Evolutionary conservation across 2,113 vertebrate genomes (phyloP).

Genomic region (Taurulus bubalis): DNA sequence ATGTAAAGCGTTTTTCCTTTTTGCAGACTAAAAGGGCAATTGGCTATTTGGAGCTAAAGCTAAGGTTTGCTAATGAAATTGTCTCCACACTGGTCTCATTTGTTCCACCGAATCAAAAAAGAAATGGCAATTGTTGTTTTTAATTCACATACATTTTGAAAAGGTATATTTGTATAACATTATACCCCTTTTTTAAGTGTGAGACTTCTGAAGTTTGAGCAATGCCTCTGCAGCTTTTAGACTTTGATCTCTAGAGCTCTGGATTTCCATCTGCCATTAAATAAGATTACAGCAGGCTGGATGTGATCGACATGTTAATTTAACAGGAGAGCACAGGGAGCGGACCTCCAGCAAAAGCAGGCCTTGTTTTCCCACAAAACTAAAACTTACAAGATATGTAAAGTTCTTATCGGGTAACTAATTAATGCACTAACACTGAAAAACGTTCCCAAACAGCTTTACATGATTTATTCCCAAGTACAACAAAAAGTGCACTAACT

Average conservation of each 20-base stretch:
- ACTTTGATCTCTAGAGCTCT: not conserved
- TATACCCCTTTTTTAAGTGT: not conserved
- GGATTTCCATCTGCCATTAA: no score
- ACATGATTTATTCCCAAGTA: no score
- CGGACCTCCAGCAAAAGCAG: no score
- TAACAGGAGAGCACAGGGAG: no score
- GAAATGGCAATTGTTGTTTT: not conserved
- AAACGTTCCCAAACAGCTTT: no score
- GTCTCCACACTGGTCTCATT: not conserved
- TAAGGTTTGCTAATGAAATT: not conserved
- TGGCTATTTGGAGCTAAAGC: not conserved
- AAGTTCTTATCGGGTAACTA: no score
- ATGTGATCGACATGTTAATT: no score
- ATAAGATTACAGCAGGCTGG: no score
- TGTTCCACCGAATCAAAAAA: not conserved
- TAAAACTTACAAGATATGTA: no score
- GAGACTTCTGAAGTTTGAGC: not conserved
- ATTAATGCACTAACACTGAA: no score
- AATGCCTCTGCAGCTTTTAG: not conserved
- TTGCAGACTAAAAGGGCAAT: not conserved
- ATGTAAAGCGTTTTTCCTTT: not conserved
- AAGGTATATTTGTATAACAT: not conserved
- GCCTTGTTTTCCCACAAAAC: no score
- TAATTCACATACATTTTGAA: not conserved
- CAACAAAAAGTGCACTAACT: not conserved